Evolutionary conservation across 1,140 invertebrate genomes (phyloP).

Genomic region (Aethina tumida): DNA sequence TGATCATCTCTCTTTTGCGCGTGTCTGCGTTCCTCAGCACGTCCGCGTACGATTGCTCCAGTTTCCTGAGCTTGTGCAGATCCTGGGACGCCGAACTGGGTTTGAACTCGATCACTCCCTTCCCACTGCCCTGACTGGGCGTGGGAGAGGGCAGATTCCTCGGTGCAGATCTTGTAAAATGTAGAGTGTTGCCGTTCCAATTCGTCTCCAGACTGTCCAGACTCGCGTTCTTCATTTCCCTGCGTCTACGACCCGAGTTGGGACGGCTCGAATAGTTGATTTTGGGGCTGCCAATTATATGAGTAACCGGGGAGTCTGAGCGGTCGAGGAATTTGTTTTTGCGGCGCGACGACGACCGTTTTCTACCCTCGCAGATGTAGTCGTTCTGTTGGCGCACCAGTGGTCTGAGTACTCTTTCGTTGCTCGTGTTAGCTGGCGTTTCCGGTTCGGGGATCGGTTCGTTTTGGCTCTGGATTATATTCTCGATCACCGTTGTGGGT

Average conservation of each 20-base stretch:
- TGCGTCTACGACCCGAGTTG: conserved; percentile 42
- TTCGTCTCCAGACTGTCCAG: conserved; percentile 9
- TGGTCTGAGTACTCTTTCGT: conserved; percentile 41
- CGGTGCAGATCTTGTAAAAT: conserved; percentile 49
- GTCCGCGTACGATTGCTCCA: conserved; percentile 77
- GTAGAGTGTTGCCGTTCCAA: conserved; percentile 56
- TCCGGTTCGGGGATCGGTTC: conserved; percentile 41
- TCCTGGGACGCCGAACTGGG: conserved; percentile 68
- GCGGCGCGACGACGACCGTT: conserved; percentile 50
- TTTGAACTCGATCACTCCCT: conserved; percentile 47
- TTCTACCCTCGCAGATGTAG: conserved; percentile 48
- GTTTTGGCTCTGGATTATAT: conserved; percentile 33
- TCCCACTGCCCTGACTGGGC: conserved; percentile 39
- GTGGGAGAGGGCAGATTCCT: conserved; percentile 43
- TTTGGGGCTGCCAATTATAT: conserved; percentile 42
- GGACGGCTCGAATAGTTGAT: conserved; percentile 45
- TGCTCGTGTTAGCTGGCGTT: conserved; percentile 9
- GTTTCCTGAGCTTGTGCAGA: conserved; percentile 63
- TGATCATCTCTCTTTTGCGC: conserved; percentile 25
- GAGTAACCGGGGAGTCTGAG: conserved; percentile 50
- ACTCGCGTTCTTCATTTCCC: conserved; percentile 11
- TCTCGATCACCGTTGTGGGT: conserved; percentile 38
- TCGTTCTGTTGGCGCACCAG: conserved; percentile 54
- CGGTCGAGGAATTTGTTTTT: conserved; percentile 50
- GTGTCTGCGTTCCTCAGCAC: conserved; percentile 59